Evolutionary conservation across 1,140 invertebrate species (phyloP), one percentile per base, ranked within the genome.

Genomic region (Mactra quadrangularis): DNA sequence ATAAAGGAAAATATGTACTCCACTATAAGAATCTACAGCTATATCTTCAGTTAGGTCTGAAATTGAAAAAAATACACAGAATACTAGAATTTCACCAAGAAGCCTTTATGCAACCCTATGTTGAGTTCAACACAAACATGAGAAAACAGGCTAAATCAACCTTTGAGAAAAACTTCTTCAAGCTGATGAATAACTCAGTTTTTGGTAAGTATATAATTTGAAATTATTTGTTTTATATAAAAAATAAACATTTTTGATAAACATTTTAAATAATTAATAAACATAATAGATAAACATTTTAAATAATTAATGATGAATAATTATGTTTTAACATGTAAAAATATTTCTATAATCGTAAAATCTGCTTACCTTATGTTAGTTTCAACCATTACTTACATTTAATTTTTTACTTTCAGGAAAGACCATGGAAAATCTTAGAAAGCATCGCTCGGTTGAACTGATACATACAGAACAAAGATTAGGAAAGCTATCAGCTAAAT

Each of bases 151-250:
- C 93, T 25, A 91, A 75, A 47, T 91, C 88, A 74, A 88, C 87
- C 31, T 93, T 94, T 86, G 89, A 91, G 85, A 91, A 93, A 86
- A 88, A 93, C 64, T 68, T 64, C 38, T 79, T 29, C 76, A 79
- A 79, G 27, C 22, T 79, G 33, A 68, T 82, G 53, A 66, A 71
- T 59, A 66, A 70, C 25, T 50, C 52, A 19, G 60, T 75, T 1
- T 72, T 68, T 50, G 71, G 57, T 71, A 70, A 57, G 35, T 60
- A n/a, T n/a, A n/a, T n/a, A n/a, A n/a, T n/a, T n/a, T n/a, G n/a
- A n/a, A n/a, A n/a, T n/a, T n/a, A n/a, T n/a, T n/a, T n/a, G n/a
- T n/a, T n/a, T n/a, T n/a, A n/a, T n/a, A n/a, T n/a, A n/a, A n/a
- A n/a, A n/a, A n/a, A n/a, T n/a, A n/a, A n/a, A n/a, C n/a, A n/a